Evolutionary conservation across 2,113 vertebrate genomes (phyloP).

Genomic region (Salvator merianae): DNA sequence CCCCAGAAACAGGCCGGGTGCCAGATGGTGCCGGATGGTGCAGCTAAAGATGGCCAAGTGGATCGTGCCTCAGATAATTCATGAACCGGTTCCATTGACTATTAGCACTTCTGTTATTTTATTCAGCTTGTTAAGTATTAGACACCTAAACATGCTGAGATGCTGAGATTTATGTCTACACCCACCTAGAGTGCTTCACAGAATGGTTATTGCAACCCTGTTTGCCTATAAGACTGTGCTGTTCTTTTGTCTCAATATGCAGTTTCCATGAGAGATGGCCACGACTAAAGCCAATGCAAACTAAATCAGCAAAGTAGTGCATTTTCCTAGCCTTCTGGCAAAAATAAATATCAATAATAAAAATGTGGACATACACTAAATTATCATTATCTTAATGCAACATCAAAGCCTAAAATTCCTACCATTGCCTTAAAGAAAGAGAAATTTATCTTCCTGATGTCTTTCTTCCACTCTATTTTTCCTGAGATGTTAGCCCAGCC

Average conservation of each 20-base stretch:
- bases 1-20: too few relatives aligned
- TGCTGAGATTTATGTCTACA: background rate
- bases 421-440: background rate
- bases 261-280: background rate
- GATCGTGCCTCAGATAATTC: too few relatives aligned
- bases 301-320: background rate
- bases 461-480: background rate
- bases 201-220: background rate
- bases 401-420: conserved; percentile 11
- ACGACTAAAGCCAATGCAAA: background rate
- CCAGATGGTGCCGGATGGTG: too few relatives aligned
- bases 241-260: background rate
- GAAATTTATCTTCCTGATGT: conserved; percentile 1
- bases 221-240: background rate
- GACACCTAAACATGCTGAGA: background rate
- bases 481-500: background rate
- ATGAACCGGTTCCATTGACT: too few relatives aligned
- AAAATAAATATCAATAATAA: background rate
- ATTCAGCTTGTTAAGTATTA: background rate
- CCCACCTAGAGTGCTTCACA: background rate
- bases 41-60: too few relatives aligned
- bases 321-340: background rate
- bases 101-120: too few relatives aligned
- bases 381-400: background rate
- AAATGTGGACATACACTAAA: background rate